phyloP scores from a whole-genome alignment of 2,888 invertebrate genomes.

The Amphipyra tragopoginis region DNA sequence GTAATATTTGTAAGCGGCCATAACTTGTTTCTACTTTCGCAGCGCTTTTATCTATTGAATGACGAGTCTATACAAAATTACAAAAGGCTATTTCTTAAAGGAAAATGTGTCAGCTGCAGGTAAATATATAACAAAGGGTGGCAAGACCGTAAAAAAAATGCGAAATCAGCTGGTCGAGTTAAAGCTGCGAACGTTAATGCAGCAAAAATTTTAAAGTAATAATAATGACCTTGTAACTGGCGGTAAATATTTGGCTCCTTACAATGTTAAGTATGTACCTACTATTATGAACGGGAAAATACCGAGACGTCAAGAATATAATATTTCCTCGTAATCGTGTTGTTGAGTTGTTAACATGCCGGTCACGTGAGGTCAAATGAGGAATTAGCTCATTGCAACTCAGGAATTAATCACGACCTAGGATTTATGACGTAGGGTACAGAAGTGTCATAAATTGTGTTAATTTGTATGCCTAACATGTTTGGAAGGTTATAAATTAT shows the following conservation, averaged over 20 bases:
- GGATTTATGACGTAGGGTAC: slow-evolving; percentile 34
- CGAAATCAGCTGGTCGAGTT: slow-evolving; percentile 14
- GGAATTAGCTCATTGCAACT: slow-evolving; percentile 32
- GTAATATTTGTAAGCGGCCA: slow-evolving; percentile 3
- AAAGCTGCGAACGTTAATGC: slow-evolving; percentile 22
- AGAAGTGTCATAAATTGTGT: slow-evolving; percentile 23
- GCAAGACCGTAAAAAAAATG: slow-evolving; percentile 8
- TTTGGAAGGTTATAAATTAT: slow-evolving; percentile 31
- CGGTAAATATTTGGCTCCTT: slow-evolving; percentile 10
- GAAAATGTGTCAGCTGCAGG: slow-evolving; percentile 18
- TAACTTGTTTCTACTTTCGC: slow-evolving; percentile 9
- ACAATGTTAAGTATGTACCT: slow-evolving; percentile 12
- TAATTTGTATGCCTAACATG: slow-evolving; percentile 25
- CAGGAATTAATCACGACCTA: slow-evolving; percentile 8
- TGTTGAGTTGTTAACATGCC: slow-evolving; percentile 22
- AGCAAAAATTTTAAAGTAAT: slow-evolving; percentile 13
- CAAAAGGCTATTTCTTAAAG: slow-evolving; percentile 13
- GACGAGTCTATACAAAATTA: not conserved
- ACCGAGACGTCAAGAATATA: slow-evolving; percentile 29
- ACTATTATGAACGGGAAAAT: slow-evolving; percentile 39
- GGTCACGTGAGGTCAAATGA: slow-evolving; percentile 36
- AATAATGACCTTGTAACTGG: slow-evolving; percentile 14
- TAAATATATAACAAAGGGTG: slow-evolving; percentile 13
- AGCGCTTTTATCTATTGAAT: slow-evolving; percentile 6
- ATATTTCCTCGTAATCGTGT: slow-evolving; percentile 36